Conservation (phyloP, 2,888 invertebrate species). For the Bombyx huttoni region DNA sequence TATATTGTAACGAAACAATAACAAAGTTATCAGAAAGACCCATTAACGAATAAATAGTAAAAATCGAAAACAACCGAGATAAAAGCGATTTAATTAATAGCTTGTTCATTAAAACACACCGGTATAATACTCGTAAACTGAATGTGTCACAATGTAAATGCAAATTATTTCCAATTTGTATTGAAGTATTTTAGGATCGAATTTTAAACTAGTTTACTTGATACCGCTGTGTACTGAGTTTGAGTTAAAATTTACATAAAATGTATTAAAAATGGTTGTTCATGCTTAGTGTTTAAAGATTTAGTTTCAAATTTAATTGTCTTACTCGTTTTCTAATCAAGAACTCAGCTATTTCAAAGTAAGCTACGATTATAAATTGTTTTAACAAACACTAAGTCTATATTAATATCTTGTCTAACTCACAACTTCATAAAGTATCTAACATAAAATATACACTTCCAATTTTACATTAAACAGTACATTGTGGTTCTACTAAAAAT, state of each 20-base stretch:
- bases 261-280: neutral
- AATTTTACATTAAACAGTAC: too few species aligned
- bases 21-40: neutral
- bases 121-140: slow-evolving; percentile 16
- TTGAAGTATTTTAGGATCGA: slow-evolving; percentile 11
- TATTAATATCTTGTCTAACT: too few species aligned
- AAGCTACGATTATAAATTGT: too few species aligned
- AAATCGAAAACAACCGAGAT: slow-evolving; percentile 11
- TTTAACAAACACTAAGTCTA: too few species aligned
- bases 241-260: neutral
- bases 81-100: slow-evolving; percentile 16
- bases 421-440: too few species aligned
- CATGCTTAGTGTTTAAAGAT: too few species aligned
- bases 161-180: slow-evolving; percentile 23
- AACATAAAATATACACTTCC: too few species aligned
- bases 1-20: neutral
- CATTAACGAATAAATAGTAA: neutral
- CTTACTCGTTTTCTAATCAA: too few species aligned
- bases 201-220: neutral
- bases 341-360: too few species aligned
- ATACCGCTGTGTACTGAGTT: neutral
- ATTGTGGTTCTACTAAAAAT: too few species aligned
- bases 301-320: too few species aligned
- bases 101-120: slow-evolving; percentile 27
- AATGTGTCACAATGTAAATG: slow-evolving; percentile 23